Evolutionary conservation across 2,888 invertebrate species (phyloP), one percentile per base, ranked within the genome.

Genomic region (Gonocerus acuteangulatus): DNA sequence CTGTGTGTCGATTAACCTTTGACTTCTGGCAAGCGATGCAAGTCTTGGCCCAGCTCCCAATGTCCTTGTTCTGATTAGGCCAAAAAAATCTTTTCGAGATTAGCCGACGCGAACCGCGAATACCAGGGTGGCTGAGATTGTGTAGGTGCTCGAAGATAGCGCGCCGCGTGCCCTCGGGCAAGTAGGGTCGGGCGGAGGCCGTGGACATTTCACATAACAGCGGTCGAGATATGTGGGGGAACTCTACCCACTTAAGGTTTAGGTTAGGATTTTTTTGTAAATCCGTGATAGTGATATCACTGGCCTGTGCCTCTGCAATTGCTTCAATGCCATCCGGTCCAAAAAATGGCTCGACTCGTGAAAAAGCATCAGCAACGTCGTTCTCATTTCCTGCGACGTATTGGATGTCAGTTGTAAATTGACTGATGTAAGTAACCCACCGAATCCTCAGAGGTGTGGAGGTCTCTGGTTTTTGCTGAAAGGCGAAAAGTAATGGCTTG

Each of bases 21-120:
- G 68, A 45, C 16, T 63, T 62, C 58, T 73, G 73, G 58, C 72
- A 74, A 0, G 64, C 44, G 1, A 69, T 15, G 59, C 72, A 74
- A 1, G 65, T 60, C 4, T 67, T 65, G 1, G 69, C 65, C 69
- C 70, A 72, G 4, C 62, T 21, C 1, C 47, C 59, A 22, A 70
- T 63, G 34, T 72, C 58, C 2, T 19, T 2, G 13, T 61, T 45
- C 61, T 65, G 62, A 0, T 45, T 18, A 1, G 70, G 69, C 68
- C 69, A 70, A 2, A 68, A 65, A 32, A 62, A 69, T 34, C 68
- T 62, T 42, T 65, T 19, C n/a, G 49, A 36, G 1, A 69, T n/a
- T 0, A 65, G 21, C 16, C 51, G 61, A 0, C 34, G 21, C 0
- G 69, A 68, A 1, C 63, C 60, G 27, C 64, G 54, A 7, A 58